Evolutionary conservation across 2,888 invertebrate species (phyloP), one percentile per base, ranked within the genome.

Genomic region (Andrena praecox): DNA sequence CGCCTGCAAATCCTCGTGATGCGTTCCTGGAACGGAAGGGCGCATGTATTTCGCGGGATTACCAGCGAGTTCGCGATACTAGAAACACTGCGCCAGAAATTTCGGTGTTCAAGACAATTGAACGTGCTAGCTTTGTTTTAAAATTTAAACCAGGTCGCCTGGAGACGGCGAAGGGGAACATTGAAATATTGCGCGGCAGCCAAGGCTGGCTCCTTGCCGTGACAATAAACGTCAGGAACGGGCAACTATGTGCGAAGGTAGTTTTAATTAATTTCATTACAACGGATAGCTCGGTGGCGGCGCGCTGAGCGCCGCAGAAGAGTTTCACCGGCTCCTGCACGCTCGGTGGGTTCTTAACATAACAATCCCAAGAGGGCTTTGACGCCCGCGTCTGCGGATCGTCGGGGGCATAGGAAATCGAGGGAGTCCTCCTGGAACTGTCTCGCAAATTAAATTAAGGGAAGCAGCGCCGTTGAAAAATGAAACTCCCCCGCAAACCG

Each of bases 231-330:
- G 48, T 48, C 24, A 8, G 12, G 10, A 54, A 0, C 35, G 12
- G 16, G 16, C 59, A 31, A 50, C 52, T 52, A n/a, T n/a, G 8
- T 7, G 20, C 31, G 31, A 5, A 12, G 48, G 48, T 27, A 35
- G 27, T 48, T 73, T 73, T 73, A 73, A 73, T 78, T 68, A 78
- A 78, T 79, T 69, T 59, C 20, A 68, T 69, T 48, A 12, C 5
- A 42, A 42, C 62, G 42, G 50, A 68, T 50, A 42, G 35, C 62
- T n/a, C 20, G 56, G n/a, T 12, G 10, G 33, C 12, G 10, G 20
- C 56, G 24, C 54, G 12, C 42, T 3, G 42, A 12, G 12, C 42
- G 6, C 8, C 52, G 42, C 8, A 24, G 27, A 62, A 67, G 12
- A 50, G 29, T 59, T n/a, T 68, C 54, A 2, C 10, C 16, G 20